Evolutionary conservation across 2,113 vertebrate species (phyloP).

Genomic region (Gavia stellata): DNA sequence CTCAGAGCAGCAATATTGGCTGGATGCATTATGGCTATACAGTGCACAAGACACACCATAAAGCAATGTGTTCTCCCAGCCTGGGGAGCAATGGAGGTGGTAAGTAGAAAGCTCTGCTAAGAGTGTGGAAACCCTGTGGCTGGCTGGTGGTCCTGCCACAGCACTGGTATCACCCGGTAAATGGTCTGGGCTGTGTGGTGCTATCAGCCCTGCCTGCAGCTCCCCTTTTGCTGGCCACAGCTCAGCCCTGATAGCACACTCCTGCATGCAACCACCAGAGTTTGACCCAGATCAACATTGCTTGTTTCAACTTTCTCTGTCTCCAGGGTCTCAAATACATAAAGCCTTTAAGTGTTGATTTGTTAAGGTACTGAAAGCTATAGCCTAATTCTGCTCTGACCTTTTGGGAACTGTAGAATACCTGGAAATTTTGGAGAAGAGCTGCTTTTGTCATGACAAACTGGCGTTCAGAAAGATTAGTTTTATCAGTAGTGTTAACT

Average conservation of each 20-base stretch:
- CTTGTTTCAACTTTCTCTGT: background rate
- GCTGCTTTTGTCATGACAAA: background rate
- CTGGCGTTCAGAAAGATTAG: background rate
- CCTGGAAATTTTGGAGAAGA: background rate
- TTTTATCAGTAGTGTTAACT: background rate
- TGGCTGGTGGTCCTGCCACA: background rate
- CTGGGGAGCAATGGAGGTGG: background rate
- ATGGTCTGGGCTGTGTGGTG: background rate
- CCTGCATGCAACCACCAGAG: background rate
- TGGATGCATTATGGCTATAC: rapidly evolving
- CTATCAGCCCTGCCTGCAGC: background rate
- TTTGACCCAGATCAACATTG: background rate
- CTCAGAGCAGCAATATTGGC: background rate
- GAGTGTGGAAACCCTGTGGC: background rate
- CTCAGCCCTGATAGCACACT: background rate
- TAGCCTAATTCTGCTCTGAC: background rate
- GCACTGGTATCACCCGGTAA: background rate
- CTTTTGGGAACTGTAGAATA: background rate
- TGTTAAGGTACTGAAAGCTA: background rate
- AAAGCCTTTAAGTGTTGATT: background rate
- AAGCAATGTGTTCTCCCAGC: background rate
- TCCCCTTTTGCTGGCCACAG: background rate
- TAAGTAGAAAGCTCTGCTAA: background rate
- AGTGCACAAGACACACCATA: background rate
- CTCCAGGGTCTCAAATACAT: background rate